Evolutionary conservation across 2,113 vertebrate genomes (phyloP).

Genomic region (Triplophysa dalaica): DNA sequence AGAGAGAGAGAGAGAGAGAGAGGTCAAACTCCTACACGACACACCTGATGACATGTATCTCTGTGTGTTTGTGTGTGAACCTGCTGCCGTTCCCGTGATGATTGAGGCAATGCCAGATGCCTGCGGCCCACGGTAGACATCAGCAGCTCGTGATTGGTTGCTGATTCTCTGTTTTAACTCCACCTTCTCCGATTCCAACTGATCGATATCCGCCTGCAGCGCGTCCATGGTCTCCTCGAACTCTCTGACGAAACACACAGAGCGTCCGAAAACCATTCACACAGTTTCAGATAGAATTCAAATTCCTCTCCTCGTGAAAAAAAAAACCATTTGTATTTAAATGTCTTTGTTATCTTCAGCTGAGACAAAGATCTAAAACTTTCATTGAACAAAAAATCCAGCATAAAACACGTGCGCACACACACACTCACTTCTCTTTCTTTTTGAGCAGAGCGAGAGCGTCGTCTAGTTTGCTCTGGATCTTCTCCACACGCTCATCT

Average conservation of each 20-base stretch:
- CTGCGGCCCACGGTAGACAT: conserved; percentile 79
- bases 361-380: no score
- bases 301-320: no score
- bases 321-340: no score
- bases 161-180: conserved; percentile 90
- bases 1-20: no score
- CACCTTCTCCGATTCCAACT: conserved; percentile 91
- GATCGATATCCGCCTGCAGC: conserved; percentile 94
- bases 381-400: no score
- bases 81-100: conserved; percentile 81
- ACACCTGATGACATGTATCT: conserved; percentile 23
- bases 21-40: background rate
- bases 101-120: conserved; percentile 85
- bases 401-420: background rate
- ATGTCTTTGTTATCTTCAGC: no score
- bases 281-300: no score
- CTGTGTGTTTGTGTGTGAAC: conserved; percentile 58
- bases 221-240: conserved; percentile 99
- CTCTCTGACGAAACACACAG: conserved; percentile 74
- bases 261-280: no score
- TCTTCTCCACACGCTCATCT: conserved; percentile 91
- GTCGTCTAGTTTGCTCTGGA: conserved; percentile 89
- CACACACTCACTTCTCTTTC: conserved; percentile 85
- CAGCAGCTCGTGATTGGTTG: conserved; percentile 87
- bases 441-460: conserved; percentile 88